These are phyloP conservation scores for Misgurnus mizolepis DNA, from an alignment of 2,113 vertebrate genomes.

Conservation along the genomic window DNA sequence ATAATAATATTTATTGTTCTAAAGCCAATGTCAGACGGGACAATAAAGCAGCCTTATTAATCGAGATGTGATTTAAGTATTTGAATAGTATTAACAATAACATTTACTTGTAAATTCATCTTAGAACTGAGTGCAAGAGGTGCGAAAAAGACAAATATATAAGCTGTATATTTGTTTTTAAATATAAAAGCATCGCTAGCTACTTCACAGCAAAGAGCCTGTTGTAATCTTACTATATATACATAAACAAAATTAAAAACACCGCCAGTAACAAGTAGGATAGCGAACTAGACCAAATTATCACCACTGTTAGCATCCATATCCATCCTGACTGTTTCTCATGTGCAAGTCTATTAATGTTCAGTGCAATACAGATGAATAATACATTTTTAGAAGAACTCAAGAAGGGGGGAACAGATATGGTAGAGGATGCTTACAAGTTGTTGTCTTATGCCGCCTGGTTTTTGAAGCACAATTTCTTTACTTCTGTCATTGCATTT, in stretches of 20 bases:
- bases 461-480: not conserved
- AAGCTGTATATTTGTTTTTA: constrained; percentile 43
- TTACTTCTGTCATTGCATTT: constrained; percentile 33
- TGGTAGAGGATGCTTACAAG: constrained; percentile 15
- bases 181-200: constrained; percentile 66
- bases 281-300: constrained; percentile 76
- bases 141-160: constrained; percentile 43
- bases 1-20: constrained; percentile 46
- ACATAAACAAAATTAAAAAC: constrained; percentile 58
- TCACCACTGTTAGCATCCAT: constrained; percentile 65
- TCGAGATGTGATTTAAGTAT: constrained; percentile 49
- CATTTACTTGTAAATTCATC: constrained; percentile 61
- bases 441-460: not conserved
- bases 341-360: constrained; percentile 33
- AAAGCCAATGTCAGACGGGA: constrained; percentile 43
- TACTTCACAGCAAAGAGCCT: constrained; percentile 64
- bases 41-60: constrained; percentile 65
- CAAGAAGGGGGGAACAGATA: not conserved
- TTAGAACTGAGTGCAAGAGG: constrained; percentile 52
- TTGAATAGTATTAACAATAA: constrained; percentile 51
- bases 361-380: constrained; percentile 72
- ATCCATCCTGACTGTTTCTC: constrained; percentile 40
- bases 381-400: constrained; percentile 43
- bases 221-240: constrained; percentile 57
- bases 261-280: constrained; percentile 54